Evolutionary conservation across 2,113 vertebrate species (phyloP), one percentile per base, ranked within the genome.

Genomic region (Engystomops pustulosus): DNA sequence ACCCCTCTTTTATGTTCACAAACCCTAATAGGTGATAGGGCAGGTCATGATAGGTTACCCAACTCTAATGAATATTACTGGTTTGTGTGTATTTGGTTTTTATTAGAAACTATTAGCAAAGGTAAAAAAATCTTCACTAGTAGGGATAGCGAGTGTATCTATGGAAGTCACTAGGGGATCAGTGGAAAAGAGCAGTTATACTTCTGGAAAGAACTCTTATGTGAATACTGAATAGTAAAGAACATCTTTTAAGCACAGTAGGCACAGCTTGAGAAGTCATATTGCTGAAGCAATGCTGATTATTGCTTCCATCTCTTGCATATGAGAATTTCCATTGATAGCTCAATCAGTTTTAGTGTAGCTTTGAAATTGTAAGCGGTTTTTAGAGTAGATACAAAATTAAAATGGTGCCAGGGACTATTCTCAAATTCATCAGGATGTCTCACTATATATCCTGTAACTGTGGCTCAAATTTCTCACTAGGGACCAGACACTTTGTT

Each of bases 231-330:
- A 58, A 58, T 5, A 25, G 53, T 58, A 25, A 58, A 58, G n/a
- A 58, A 58, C 7, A 12, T 60, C 12, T 20, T 60, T 27, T 60
- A 60, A 25, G 58, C 23, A 27, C 25, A 60, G 58, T 27, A 27
- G 11, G 58, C 58, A 27, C 58, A 60, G 58, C 58, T 60, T 60
- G 58, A 60, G 25, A 58, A 58, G 25, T 60, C 58, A 60, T 27
- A 60, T 27, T 18, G 18, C 27, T 18, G 3, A 58, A 58, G 9
- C 53, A 27, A 27, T 60, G 58, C 58, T 60, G 58, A 27, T 60
- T 60, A 60, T 60, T 60, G 25, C 58, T 60, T 23, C 27, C 58
- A 60, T 3, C 53, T 23, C 0, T 25, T 58, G 53, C 58, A 58
- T 58, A 58, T 25, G 9, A 11, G 6, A 58, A 25, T 23, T 8